These are phyloP conservation scores for Sinella curviseta DNA, from an alignment of 1,140 invertebrate species.

Conservation along the genomic window DNA sequence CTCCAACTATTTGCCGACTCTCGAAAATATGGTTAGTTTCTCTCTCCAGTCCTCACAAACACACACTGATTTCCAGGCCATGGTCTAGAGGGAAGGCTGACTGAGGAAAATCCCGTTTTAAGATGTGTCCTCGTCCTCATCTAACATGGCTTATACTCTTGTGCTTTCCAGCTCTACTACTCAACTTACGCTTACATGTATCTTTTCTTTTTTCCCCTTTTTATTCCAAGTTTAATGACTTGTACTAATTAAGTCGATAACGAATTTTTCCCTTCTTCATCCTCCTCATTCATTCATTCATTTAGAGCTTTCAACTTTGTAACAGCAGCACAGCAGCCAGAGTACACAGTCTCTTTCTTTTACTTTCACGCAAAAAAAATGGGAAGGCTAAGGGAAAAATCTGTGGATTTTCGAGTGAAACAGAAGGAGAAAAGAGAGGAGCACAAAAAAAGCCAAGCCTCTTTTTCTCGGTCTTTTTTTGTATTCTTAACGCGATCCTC, in stretches of 20 bases:
- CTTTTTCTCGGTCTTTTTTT: neutral
- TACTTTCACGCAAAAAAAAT: neutral
- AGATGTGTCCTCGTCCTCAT: slow-evolving; percentile 36
- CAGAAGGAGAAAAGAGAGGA: too few relatives aligned
- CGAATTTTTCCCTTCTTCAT: slow-evolving; percentile 47
- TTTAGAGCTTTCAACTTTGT: slow-evolving; percentile 15
- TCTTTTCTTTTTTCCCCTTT: slow-evolving; percentile 20
- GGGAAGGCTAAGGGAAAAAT: neutral
- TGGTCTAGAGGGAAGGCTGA: too few relatives aligned
- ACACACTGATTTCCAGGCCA: too few relatives aligned
- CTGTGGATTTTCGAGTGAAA: too few relatives aligned
- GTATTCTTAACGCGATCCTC: neutral
- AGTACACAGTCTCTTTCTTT: neutral
- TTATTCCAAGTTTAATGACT: slow-evolving; percentile 44
- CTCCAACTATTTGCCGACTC: slow-evolving; percentile 18
- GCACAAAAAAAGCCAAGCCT: too few relatives aligned
- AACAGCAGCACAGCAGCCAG: neutral
- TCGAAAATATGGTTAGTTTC: slow-evolving; percentile 8
- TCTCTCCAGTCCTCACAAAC: too few relatives aligned
- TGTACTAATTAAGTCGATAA: slow-evolving; percentile 49
- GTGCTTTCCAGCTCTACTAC: slow-evolving; percentile 19
- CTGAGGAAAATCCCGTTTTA: slow-evolving; percentile 40
- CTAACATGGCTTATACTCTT: neutral
- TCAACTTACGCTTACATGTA: slow-evolving; percentile 27
- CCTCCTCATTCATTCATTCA: slow-evolving; percentile 20